Base-by-base conservation (phyloP, 2,113 vertebrate genomes). In the Choloepus hoffmanni region DNA sequence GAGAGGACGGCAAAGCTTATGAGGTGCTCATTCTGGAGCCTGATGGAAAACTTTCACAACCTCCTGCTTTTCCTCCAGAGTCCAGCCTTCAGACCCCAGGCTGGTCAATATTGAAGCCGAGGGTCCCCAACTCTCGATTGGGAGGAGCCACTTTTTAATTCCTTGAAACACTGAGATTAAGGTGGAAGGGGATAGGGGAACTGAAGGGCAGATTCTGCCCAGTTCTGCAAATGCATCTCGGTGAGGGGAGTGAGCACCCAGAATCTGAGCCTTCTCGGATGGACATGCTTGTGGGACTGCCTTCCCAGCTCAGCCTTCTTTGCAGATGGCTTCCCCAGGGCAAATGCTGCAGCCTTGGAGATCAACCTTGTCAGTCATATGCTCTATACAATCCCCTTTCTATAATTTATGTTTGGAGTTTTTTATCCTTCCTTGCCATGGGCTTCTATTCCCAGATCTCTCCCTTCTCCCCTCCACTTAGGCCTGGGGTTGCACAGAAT, bases 271-370 rank as follows among this genome's bases (percentile, higher is more conserved):
- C 74, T 87, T 83, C 7, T 14, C 6, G 14, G 18, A 50, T 8
- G 23, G 50, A 16, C 3, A 3, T n/a, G 50, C n/a, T 33, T 15
- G 0, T 2, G 4, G 60, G 10, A 9, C 23, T 48, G 24, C 36
- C 83, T 36, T 21, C 16, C 43, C n/a, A 30, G 24, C 14, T 4
- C 63, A 23, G 26, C 43, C 72, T 81, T 30, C 33, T 55, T 77
- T 84, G 73, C 36, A 7, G 2, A n/a, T 5, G 16, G 43, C 73
- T 82, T 63, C 50, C 24, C 0, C 1, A 23, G 68, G 18, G 63
- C 1, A 0, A 15, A 92, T 4, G 28, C 13, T 23, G 3, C 4
- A 21, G 70, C 53, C 55, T 50, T 23, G 72, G 62, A 50, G 14
- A 30, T 28, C 10, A 4, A 28, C n/a, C 40, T 89, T 45, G 18